phyloP scores from a whole-genome alignment of 2,113 vertebrate species.

The Cynoglossus semilaevis region DNA sequence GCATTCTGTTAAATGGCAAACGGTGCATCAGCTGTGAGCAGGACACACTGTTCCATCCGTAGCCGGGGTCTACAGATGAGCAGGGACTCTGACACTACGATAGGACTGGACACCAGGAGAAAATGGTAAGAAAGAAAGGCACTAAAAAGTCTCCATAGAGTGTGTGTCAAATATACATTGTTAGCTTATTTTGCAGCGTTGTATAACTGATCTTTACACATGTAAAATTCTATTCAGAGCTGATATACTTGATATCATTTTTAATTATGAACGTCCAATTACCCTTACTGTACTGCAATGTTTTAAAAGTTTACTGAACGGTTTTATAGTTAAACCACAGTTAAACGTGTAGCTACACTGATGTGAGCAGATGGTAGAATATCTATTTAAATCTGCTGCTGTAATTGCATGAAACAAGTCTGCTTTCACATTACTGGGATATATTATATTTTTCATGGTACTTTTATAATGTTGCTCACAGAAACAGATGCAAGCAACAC shows the following conservation, averaged over 20 bases:
- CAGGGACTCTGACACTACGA: slow-evolving; percentile 15
- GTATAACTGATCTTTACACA: slow-evolving; percentile 24
- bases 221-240: too few species aligned
- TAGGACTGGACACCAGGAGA: slow-evolving; percentile 26
- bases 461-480: slow-evolving; percentile 29
- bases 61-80: slow-evolving; percentile 58
- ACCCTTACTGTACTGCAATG: neutral
- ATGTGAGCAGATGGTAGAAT: slow-evolving; percentile 22
- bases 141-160: too few species aligned
- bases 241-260: neutral
- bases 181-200: slow-evolving; percentile 2
- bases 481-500: slow-evolving; percentile 31
- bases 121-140: slow-evolving; percentile 66
- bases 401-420: slow-evolving; percentile 31
- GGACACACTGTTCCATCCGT: slow-evolving; percentile 44
- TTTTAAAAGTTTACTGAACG: too few species aligned
- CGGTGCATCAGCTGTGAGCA: slow-evolving; percentile 42
- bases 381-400: slow-evolving; percentile 28
- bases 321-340: too few species aligned
- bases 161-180: neutral
- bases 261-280: slow-evolving; percentile 3
- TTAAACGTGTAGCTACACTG: too few species aligned
- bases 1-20: slow-evolving; percentile 77
- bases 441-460: neutral
- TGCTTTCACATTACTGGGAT: slow-evolving; percentile 1